phyloP scores from a whole-genome alignment of 2,888 invertebrate genomes.

The Caenorhabditis japonica region DNA sequence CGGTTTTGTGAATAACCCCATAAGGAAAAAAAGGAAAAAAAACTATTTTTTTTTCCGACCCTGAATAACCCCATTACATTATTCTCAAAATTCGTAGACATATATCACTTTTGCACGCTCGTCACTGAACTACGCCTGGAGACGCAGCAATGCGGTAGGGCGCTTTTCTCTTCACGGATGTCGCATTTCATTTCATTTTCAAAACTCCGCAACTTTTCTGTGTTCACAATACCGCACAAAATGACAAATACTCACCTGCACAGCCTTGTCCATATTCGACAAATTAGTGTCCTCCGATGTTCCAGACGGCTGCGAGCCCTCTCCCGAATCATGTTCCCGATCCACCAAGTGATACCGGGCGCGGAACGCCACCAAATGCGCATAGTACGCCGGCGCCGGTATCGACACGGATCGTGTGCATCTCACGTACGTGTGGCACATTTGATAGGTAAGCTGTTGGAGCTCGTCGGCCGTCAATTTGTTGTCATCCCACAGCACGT shows the following conservation, averaged over 20 bases:
- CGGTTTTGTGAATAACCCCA: too few species aligned
- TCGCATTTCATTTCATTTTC: too few species aligned
- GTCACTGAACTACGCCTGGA: too few species aligned
- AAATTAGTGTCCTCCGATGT: constrained; percentile 77
- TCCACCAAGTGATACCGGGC: constrained; percentile 82
- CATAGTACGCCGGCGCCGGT: constrained; percentile 98
- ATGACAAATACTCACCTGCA: constrained; percentile 83
- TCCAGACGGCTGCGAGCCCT: constrained; percentile 76
- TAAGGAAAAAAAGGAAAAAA: too few species aligned
- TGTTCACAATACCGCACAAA: too few species aligned
- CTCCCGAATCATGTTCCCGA: constrained; percentile 76
- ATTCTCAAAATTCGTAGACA: too few species aligned
- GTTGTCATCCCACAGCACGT: constrained; percentile 99
- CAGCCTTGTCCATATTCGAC: constrained; percentile 84
- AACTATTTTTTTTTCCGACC: too few species aligned
- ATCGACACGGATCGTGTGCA: constrained; percentile 99
- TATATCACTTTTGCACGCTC: too few species aligned
- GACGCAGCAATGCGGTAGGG: too few species aligned
- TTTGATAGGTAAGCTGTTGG: constrained; percentile 97
- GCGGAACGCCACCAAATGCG: constrained; percentile 98
- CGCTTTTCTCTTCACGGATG: too few species aligned
- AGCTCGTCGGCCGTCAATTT: constrained; percentile 98
- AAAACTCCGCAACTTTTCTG: too few species aligned
- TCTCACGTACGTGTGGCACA: constrained; percentile 99
- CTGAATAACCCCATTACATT: too few species aligned